A percentile compares a stretch with the other conserved stretches of the same genome.
phyloP scores from a whole-genome alignment of 2,113 vertebrate genomes.

The Cavia aperea region DNA sequence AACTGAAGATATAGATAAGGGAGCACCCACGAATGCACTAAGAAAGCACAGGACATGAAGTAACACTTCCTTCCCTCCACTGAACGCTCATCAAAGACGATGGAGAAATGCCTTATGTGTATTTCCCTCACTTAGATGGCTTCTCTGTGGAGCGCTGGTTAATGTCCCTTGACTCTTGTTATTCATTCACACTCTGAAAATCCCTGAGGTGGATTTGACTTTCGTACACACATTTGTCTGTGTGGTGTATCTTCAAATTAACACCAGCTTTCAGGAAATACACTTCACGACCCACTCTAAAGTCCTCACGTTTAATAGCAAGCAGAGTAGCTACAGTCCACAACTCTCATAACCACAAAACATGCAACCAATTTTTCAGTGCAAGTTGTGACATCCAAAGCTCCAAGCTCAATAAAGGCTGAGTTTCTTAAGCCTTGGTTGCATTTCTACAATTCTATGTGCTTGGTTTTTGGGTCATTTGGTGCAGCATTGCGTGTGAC shows the following conservation, averaged over 20 bases:
- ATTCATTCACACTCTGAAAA: not conserved
- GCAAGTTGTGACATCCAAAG: not conserved
- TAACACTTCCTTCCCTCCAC: not conserved
- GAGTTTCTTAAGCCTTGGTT: not conserved
- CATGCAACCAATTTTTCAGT: not conserved
- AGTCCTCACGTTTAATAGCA: not conserved
- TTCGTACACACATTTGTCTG: not conserved
- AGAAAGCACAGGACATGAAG: not conserved
- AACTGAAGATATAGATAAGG: not conserved
- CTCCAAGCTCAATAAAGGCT: not conserved
- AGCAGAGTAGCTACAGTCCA: not conserved
- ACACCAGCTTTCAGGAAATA: not conserved
- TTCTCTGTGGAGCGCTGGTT: not conserved
- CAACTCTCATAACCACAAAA: not conserved
- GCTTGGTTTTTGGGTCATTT: not conserved
- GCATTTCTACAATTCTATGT: not conserved
- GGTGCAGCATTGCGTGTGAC: rapidly evolving
- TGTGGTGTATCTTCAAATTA: not conserved
- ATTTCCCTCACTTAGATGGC: not conserved
- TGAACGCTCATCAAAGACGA: not conserved
- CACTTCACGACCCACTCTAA: not conserved
- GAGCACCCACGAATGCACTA: not conserved
- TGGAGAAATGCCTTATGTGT: not conserved
- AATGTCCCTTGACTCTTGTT: not conserved
- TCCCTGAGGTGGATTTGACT: not conserved